Percentiles rank a stretch among this genome's conserved stretches.
These are phyloP conservation scores for Prunella strophiata DNA, from an alignment of 2,797 vertebrate genomes.

Conservation along the genomic window DNA sequence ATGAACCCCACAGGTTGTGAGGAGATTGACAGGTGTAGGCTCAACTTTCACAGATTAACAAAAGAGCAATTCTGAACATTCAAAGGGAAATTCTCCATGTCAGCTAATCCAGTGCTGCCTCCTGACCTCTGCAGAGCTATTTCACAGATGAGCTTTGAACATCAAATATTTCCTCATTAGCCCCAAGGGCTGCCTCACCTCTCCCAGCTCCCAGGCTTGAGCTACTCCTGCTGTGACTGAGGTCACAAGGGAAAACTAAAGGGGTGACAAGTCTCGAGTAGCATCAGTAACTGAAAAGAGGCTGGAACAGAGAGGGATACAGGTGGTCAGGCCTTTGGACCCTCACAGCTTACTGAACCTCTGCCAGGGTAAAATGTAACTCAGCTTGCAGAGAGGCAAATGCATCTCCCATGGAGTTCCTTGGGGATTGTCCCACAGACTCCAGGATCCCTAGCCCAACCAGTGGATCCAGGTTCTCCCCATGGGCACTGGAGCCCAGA, in stretches of 20 bases:
- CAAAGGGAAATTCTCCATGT: neutral
- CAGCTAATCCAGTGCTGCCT: neutral
- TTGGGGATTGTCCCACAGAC: neutral
- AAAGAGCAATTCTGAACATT: neutral
- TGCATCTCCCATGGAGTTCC: neutral
- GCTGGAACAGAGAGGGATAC: neutral
- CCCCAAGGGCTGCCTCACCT: neutral
- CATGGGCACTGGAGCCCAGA: fast-evolving
- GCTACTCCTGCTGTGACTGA: neutral
- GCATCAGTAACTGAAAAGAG: neutral
- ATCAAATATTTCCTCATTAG: neutral
- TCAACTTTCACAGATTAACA: neutral
- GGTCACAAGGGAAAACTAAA: neutral
- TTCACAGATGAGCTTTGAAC: neutral
- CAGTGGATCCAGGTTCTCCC: neutral
- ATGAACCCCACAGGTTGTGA: neutral
- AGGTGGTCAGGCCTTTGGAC: neutral
- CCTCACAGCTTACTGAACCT: neutral
- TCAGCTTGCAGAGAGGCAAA: neutral
- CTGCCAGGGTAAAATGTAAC: neutral
- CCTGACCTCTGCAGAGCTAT: neutral
- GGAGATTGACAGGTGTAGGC: neutral
- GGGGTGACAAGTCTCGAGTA: fast-evolving
- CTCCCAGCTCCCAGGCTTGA: neutral
- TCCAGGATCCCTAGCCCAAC: neutral